Evolutionary conservation across 2,113 vertebrate genomes (phyloP).

Genomic region (Chelonoidis abingdonii): DNA sequence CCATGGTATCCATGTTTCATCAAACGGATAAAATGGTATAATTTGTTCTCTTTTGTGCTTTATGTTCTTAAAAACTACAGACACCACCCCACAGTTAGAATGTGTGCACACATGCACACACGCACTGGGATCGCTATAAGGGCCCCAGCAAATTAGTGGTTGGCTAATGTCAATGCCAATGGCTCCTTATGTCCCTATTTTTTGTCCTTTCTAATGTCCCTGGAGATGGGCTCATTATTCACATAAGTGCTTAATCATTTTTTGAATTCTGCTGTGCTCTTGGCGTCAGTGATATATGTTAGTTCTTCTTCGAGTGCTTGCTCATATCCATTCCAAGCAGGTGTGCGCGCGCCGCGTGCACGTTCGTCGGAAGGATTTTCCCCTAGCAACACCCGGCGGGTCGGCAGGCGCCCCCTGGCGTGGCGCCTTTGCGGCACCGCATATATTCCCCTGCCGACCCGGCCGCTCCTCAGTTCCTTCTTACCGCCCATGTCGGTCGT

Average conservation of each 20-base stretch:
- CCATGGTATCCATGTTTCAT: neutral
- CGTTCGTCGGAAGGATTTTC: too few relatives aligned
- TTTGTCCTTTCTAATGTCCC: neutral
- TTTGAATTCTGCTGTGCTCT: slow-evolving; percentile 1
- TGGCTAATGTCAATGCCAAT: slow-evolving; percentile 1
- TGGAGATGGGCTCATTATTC: neutral
- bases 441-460: too few relatives aligned
- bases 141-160: neutral
- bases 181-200: neutral
- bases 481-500: too few relatives aligned
- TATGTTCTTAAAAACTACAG: neutral
- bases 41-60: neutral
- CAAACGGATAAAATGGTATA: neutral
- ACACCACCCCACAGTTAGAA: neutral
- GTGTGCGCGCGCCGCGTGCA: too few relatives aligned
- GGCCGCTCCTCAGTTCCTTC: too few relatives aligned
- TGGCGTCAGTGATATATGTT: neutral
- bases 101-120: neutral
- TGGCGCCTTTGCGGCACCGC: too few relatives aligned
- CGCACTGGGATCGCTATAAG: neutral
- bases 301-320: too few relatives aligned
- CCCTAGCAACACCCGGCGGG: too few relatives aligned
- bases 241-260: slow-evolving; percentile 1
- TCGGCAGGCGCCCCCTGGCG: too few relatives aligned
- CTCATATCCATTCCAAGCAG: too few relatives aligned